Base-by-base conservation (phyloP, 2,888 invertebrate genomes). In the Tetragnatha montana region DNA sequence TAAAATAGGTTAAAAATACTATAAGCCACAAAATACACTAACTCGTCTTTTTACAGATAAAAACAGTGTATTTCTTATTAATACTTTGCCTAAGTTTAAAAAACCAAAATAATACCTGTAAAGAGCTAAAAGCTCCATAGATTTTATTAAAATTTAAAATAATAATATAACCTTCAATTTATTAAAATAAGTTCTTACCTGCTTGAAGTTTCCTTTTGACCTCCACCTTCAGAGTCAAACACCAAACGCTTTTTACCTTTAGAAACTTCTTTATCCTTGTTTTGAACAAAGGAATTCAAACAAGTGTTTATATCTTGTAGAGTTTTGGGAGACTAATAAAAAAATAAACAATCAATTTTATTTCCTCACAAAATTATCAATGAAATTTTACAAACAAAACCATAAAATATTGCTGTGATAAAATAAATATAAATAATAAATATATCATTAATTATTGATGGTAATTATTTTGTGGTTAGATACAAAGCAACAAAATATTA, bases 261-360 rank as follows among this genome's bases (percentile, higher is more conserved):
- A 0, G 75, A 47, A 35, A 73, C 80, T 8, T 71, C 60, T 69
- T 74, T 73, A 10, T 74, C 80, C 60, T 83, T 83, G 68, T 21
- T 73, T 74, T 17, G 75, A 51, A 21, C 69, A 19, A 87, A 51
- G 4, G 68, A 35, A 70, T 87, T 87, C 14, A 87, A 76, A 35
- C 75, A 69, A 14, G 60, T 70, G 35, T 87, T 87, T 8, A 87
- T 81, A 51, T 76, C 81, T 60, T 81, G 75, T 17, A 87, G 22
- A 47, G 60, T 87, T 50, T 87, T 81, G 6, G 87, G 47, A 4
- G 87, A 87, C 87, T 87, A 80, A 60, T 21, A n/a, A 80, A 60
- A 50, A 17, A 82, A 73, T 2, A 19, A 84, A 17, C 14, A 50
- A 21, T 17, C 3, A 76, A 8, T 7, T 35, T 2, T 35, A 35